Percentiles rank a stretch among this genome's conserved stretches.
Evolutionary conservation across 2,888 invertebrate species (phyloP).

Genomic region (Drosophila kambysellisi): DNA sequence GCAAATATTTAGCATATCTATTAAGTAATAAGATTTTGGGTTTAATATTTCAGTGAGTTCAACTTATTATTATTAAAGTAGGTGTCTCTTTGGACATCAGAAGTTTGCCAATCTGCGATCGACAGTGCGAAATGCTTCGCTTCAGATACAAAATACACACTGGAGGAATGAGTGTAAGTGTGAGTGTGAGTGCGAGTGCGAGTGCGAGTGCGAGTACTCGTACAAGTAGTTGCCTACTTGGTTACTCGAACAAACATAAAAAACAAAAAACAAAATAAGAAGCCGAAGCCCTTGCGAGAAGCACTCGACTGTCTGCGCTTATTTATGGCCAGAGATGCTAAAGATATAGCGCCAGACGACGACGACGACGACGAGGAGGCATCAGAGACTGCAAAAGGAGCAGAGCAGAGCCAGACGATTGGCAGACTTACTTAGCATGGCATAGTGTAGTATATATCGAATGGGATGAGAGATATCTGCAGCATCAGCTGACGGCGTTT

Average conservation of each 20-base stretch:
- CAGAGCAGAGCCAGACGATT: constrained; percentile 30
- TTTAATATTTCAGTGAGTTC: not conserved
- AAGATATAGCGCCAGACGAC: constrained; percentile 83
- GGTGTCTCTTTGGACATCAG: constrained; percentile 22
- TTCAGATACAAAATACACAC: constrained; percentile 46
- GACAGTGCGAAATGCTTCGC: constrained; percentile 67
- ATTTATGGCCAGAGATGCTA: constrained; percentile 82
- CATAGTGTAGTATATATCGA: constrained; percentile 17
- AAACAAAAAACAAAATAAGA: not conserved
- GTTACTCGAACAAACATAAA: constrained; percentile 55
- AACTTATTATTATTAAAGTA: constrained; percentile 2
- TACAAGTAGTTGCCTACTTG: constrained; percentile 55
- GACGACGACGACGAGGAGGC: constrained; percentile 40
- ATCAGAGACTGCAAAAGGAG: constrained; percentile 26
- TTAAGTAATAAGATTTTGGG: not conserved
- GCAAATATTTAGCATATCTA: not conserved
- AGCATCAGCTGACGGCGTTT: constrained; percentile 63
- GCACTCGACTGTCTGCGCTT: constrained; percentile 80
- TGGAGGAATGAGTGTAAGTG: not conserved
- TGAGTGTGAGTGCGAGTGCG: not conserved
- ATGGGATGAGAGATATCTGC: constrained; percentile 39
- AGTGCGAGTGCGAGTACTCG: not conserved
- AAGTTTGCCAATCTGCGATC: constrained; percentile 45
- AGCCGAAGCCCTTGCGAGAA: constrained; percentile 48
- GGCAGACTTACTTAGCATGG: constrained; percentile 42